phyloP scores from a whole-genome alignment of 2,797 vertebrate genomes.

The Scarus forsteni region DNA sequence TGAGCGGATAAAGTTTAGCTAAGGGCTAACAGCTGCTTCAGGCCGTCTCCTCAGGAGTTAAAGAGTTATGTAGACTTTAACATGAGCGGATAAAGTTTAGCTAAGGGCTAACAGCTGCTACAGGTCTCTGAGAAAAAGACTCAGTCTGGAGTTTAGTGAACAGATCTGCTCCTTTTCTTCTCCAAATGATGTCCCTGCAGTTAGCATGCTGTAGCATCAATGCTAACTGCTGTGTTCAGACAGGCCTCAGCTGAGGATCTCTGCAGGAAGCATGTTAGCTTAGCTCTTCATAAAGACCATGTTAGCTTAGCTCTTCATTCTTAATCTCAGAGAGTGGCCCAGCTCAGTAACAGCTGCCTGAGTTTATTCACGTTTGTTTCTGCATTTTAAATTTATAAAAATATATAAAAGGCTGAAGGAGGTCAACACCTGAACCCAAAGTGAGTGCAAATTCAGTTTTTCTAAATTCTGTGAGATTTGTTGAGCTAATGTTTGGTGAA shows the following conservation, averaged over 20 bases:
- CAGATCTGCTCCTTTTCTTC: slow-evolving; percentile 11
- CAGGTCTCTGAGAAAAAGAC: too few relatives aligned
- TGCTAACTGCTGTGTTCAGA: neutral
- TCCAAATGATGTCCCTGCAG: slow-evolving; percentile 10
- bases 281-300: neutral
- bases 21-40: neutral
- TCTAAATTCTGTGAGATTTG: slow-evolving; percentile 29
- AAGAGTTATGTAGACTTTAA: too few relatives aligned
- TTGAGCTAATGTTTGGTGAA: slow-evolving; percentile 18
- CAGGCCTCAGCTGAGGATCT: neutral
- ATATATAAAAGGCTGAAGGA: too few relatives aligned
- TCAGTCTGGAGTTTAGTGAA: slow-evolving; percentile 10
- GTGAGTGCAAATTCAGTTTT: neutral
- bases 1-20: slow-evolving; percentile 7
- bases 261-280: neutral
- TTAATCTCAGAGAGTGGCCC: too few relatives aligned
- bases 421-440: too few relatives aligned
- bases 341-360: too few relatives aligned
- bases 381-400: too few relatives aligned
- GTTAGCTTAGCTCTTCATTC: neutral
- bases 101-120: too few relatives aligned
- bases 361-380: too few relatives aligned
- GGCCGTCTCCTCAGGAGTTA: too few relatives aligned
- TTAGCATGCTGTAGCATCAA: slow-evolving; percentile 6
- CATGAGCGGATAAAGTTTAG: too few relatives aligned